Conservation (phyloP, 2,888 invertebrate genomes). For the Cephus spinipes region DNA sequence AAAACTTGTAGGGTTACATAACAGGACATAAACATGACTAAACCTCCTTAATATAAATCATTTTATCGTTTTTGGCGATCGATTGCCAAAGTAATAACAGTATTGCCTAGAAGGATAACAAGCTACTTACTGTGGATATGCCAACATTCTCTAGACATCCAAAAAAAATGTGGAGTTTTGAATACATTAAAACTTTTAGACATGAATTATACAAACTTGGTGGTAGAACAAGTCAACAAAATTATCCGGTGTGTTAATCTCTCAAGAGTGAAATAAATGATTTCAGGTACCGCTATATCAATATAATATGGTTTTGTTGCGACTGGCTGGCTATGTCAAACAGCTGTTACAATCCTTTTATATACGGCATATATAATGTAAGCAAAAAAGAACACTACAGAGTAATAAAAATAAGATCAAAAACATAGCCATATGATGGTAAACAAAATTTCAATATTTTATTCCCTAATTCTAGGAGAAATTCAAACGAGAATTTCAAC, state of each 20-base stretch:
- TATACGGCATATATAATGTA: slow-evolving; percentile 91
- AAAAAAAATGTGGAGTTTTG: not conserved
- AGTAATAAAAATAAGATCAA: not conserved
- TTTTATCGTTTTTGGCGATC: not conserved
- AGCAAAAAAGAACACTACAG: slow-evolving; percentile 63
- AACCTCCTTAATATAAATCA: not conserved
- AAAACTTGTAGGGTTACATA: not conserved
- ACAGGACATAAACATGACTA: not conserved
- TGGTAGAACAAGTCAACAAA: not conserved
- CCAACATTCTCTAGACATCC: not conserved
- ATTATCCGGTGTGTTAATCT: not conserved
- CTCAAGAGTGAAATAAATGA: slow-evolving; percentile 1
- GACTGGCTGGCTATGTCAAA: slow-evolving; percentile 93
- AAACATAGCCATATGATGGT: not conserved
- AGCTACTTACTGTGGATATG: too few species aligned
- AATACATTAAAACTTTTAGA: not conserved
- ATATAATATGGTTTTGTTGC: slow-evolving; percentile 87
- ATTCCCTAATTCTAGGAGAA: slow-evolving; percentile 73
- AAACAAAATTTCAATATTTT: not conserved
- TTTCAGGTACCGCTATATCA: slow-evolving; percentile 82
- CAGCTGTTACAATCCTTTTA: slow-evolving; percentile 91
- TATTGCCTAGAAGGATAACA: not conserved
- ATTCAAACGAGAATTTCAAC: slow-evolving; percentile 82
- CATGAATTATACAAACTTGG: not conserved
- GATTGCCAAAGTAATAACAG: not conserved